These are phyloP conservation scores for Bothrops jararaca DNA, from an alignment of 2,113 vertebrate species.

Conservation along the genomic window DNA sequence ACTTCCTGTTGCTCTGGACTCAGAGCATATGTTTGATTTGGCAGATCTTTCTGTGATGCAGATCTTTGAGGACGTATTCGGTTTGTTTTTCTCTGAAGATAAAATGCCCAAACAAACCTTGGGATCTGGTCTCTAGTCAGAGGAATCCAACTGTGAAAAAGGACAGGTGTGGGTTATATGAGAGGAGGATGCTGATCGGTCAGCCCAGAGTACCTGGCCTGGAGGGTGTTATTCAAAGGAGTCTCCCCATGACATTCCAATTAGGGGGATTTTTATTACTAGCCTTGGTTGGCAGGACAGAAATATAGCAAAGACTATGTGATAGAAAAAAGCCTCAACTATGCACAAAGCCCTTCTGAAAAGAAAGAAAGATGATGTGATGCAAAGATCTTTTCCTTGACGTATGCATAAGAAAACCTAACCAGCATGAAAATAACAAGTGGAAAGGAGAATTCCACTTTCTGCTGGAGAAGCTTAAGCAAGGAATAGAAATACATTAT, in stretches of 20 bases:
- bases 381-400: not conserved
- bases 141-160: conserved; percentile 63
- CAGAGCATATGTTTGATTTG: conserved; percentile 70
- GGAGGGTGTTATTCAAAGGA: rapidly evolving
- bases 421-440: not conserved
- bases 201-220: not conserved
- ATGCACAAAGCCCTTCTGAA: not conserved
- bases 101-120: conserved; percentile 33
- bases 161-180: conserved; percentile 68
- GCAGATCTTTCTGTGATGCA: conserved; percentile 53
- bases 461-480: not conserved
- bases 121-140: conserved; percentile 44
- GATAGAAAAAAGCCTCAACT: not conserved
- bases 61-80: conserved; percentile 39
- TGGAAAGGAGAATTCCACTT: not conserved
- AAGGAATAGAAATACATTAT: not conserved
- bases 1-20: conserved; percentile 73
- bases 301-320: not conserved
- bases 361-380: not conserved
- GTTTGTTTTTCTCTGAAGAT: conserved; percentile 59
- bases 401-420: not conserved
- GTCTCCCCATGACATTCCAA: conserved; percentile 32
- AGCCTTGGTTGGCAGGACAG: not conserved
- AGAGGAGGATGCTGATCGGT: rapidly evolving
- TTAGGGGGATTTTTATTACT: conserved; percentile 8